Conservation (phyloP, 2,797 vertebrate species). For the Gymnocypris eckloni region DNA sequence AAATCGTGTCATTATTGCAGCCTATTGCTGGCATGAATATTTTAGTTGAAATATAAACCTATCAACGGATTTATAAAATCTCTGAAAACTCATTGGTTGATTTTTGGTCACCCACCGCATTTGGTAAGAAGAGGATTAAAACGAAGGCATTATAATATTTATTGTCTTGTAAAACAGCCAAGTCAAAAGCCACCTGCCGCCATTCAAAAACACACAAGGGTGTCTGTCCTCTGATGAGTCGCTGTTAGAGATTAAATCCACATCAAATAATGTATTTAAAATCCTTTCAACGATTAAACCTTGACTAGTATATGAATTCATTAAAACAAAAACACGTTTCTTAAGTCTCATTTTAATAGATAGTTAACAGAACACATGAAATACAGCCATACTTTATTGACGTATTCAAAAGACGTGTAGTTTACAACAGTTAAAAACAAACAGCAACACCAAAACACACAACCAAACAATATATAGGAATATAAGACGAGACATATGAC, state of each 20-base stretch:
- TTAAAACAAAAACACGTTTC: neutral
- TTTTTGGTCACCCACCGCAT: neutral
- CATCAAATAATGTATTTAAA: neutral
- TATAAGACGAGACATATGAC: neutral
- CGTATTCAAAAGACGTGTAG: neutral
- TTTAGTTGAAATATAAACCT: slow-evolving; percentile 25
- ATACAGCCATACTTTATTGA: neutral
- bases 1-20: slow-evolving; percentile 49
- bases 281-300: neutral
- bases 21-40: slow-evolving; percentile 12
- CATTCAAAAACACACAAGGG: neutral
- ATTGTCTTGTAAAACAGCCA: slow-evolving; percentile 2
- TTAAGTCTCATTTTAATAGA: slow-evolving; percentile 53
- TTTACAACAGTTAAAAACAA: slow-evolving; percentile 15
- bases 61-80: neutral
- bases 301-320: too few species aligned
- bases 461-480: slow-evolving; percentile 9
- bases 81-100: neutral
- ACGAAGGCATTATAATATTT: neutral
- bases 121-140: neutral
- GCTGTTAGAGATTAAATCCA: neutral
- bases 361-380: slow-evolving; percentile 74
- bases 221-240: neutral
- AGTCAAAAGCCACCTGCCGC: slow-evolving; percentile 30
- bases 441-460: neutral